Percentiles rank a stretch among this genome's conserved stretches.
phyloP scores from a whole-genome alignment of 2,113 vertebrate species.

The Alexandromys fortis region DNA sequence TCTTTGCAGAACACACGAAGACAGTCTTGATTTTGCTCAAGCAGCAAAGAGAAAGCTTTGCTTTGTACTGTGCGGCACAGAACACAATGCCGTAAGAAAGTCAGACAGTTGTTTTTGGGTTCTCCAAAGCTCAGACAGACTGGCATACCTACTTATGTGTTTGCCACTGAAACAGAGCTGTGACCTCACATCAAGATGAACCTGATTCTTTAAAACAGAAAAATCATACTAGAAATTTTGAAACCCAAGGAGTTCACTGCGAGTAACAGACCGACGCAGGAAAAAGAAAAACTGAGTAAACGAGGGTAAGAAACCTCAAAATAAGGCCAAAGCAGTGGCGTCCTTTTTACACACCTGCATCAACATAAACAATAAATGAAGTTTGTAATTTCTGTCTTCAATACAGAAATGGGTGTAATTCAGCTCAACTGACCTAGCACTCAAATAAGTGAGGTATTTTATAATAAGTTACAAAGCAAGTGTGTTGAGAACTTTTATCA shows the following conservation, averaged over 20 bases:
- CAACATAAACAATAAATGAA: not conserved
- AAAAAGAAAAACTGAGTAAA: not conserved
- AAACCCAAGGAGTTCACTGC: not conserved
- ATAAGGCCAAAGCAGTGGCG: not conserved
- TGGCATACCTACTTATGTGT: not conserved
- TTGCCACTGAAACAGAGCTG: slow-evolving; percentile 4
- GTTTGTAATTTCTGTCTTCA: not conserved
- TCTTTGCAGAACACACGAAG: slow-evolving; percentile 3
- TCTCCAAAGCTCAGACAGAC: not conserved
- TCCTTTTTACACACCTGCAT: not conserved
- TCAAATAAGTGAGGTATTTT: slow-evolving; percentile 16
- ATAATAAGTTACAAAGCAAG: not conserved
- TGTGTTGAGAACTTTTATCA: not conserved
- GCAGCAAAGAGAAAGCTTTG: slow-evolving; percentile 40
- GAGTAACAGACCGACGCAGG: not conserved
- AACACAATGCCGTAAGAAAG: not conserved
- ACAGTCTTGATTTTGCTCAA: slow-evolving; percentile 58
- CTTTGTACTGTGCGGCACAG: not conserved
- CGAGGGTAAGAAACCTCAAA: not conserved
- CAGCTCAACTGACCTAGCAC: not conserved
- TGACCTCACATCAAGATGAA: slow-evolving; percentile 40
- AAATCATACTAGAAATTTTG: not conserved
- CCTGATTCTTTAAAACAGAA: not conserved
- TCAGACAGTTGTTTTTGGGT: not conserved
- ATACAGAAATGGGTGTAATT: slow-evolving; percentile 6